Evolutionary conservation across 1,140 invertebrate species (phyloP), one percentile per base, ranked within the genome.

Genomic region (Schmidtea mediterranea): DNA sequence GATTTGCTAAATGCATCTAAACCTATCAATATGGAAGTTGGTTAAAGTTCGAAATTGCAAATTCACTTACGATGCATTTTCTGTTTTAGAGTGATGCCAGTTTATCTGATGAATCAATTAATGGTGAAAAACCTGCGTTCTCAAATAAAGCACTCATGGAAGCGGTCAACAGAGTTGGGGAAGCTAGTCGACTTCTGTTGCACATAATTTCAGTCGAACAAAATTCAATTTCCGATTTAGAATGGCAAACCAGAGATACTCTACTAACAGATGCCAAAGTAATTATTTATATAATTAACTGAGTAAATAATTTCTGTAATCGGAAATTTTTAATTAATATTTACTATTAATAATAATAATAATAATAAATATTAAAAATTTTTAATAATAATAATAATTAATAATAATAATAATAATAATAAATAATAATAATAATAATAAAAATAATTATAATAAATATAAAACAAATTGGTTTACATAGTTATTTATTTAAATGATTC

Each of bases 1-100:
- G 87, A 94, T 62, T 69, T 98, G 46, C 72, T 98, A n/a, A 80
- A 76, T 59, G 82, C 86, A 6, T 83, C 84, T 0, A 82, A 94
- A 59, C 86, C 89, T 0, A 80, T 82, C 57, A 77, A 76, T 46
- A 82, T 80, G 65, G 82, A 89, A 72, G 77, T 79, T 54, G 53
- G 19, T 50, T 39, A 52, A n/a, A n/a, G n/a, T n/a, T n/a, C n/a
- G n/a, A n/a, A n/a, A 32, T 6, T 32, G 10, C 26, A 32, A 10
- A 32, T 32, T 32, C 49, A 12, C 6, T 32, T 32, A 32, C 3
- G 10, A 32, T 32, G 26, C 10, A 32, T 6, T 32, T 32, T 32
- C 26, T 3, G 10, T 32, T 32, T 6, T 32, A 32, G 26, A 32
- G 10, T 10, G 26, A 32, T 10, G 3, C 10, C 3, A 32, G 26